These are phyloP conservation scores for Phalacrocorax carbo DNA, from an alignment of 2,113 vertebrate species.

Conservation along the genomic window DNA sequence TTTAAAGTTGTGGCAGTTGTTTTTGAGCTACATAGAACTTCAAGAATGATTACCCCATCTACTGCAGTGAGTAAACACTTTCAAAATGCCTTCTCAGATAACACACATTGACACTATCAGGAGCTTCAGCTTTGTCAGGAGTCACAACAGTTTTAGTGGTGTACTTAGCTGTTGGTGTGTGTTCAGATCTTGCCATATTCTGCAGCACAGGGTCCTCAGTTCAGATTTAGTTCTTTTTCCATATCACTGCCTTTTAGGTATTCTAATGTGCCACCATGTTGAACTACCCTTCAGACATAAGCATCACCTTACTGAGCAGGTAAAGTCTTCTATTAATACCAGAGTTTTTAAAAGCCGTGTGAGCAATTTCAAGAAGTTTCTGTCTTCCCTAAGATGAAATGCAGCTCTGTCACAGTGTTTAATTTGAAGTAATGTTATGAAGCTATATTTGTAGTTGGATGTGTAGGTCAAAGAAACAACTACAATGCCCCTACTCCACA, in stretches of 20 bases:
- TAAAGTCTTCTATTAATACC: not conserved
- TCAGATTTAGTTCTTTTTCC: not conserved
- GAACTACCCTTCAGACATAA: not conserved
- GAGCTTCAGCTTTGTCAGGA: not conserved
- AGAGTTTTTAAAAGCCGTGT: not conserved
- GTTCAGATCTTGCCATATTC: not conserved
- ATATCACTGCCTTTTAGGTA: not conserved
- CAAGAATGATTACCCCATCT: not conserved
- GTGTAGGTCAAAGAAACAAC: not conserved
- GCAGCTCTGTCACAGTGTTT: not conserved
- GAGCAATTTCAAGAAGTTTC: not conserved
- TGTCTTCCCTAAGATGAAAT: not conserved
- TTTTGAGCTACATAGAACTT: not conserved
- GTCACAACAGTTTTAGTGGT: not conserved
- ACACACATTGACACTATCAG: not conserved
- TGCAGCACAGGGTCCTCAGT: not conserved
- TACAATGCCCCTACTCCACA: not conserved
- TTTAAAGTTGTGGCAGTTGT: not conserved
- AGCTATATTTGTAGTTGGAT: not conserved
- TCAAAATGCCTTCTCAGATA: not conserved
- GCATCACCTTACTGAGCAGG: not conserved
- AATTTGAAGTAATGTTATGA: not conserved
- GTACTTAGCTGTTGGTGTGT: not conserved
- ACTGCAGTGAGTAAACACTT: not conserved
- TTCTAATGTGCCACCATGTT: not conserved